These are phyloP conservation scores for Datnioides undecimradiatus DNA, from an alignment of 2,113 vertebrate genomes.

Conservation along the genomic window DNA sequence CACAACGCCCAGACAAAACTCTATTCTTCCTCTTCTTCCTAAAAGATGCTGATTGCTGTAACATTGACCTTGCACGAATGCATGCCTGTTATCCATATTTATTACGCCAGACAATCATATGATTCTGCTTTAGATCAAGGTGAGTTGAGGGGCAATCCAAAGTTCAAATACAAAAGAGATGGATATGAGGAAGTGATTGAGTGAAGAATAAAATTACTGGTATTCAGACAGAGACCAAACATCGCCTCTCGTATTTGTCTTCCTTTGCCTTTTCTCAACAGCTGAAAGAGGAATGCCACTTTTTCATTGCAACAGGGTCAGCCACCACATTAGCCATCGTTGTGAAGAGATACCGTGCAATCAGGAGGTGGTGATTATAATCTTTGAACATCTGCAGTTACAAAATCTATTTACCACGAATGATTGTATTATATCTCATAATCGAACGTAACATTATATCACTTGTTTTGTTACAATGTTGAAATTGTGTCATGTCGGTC, in stretches of 20 bases:
- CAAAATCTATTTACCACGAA: background rate
- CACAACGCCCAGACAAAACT: background rate
- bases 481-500: background rate
- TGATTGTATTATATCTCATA: background rate
- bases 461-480: background rate
- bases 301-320: slow-evolving; percentile 12
- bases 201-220: background rate
- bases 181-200: background rate
- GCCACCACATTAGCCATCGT: background rate
- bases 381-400: background rate
- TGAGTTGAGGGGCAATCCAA: slow-evolving; percentile 6
- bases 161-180: slow-evolving; percentile 11
- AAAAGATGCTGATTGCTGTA: slow-evolving; percentile 1
- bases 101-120: background rate
- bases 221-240: slow-evolving; percentile 2
- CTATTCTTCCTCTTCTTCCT: background rate
- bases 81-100: background rate
- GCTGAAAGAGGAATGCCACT: background rate
- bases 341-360: background rate
- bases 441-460: background rate
- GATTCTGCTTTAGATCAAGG: slow-evolving; percentile 22
- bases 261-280: background rate
- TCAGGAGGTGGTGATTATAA: background rate
- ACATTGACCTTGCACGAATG: slow-evolving; percentile 1
- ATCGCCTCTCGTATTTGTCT: background rate